phyloP scores from a whole-genome alignment of 2,113 vertebrate genomes.

The Menura novaehollandiae region DNA sequence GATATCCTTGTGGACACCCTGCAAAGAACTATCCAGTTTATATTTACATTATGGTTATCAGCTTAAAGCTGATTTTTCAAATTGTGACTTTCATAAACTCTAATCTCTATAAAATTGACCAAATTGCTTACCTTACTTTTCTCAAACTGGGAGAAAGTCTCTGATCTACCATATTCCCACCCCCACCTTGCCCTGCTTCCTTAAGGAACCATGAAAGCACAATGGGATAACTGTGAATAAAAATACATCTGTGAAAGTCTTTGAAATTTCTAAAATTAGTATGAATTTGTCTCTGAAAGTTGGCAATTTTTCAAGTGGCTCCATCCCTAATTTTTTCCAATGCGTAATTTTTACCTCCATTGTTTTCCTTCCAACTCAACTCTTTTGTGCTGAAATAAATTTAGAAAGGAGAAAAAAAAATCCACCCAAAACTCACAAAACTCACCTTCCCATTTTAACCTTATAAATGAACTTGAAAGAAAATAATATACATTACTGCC shows the following conservation, averaged over 20 bases:
- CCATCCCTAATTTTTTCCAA: background rate
- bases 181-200: background rate
- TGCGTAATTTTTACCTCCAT: background rate
- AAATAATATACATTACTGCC: slow-evolving; percentile 39
- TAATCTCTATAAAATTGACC: background rate
- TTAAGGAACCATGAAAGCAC: background rate
- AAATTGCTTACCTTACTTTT: background rate
- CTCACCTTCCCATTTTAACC: slow-evolving; percentile 23
- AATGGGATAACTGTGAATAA: background rate
- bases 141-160: background rate
- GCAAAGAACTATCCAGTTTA: background rate
- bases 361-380: background rate
- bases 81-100: background rate
- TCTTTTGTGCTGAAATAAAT: slow-evolving; percentile 10
- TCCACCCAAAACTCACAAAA: background rate
- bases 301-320: background rate
- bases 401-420: background rate
- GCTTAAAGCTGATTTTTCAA: background rate
- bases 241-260: background rate
- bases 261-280: slow-evolving; percentile 6
- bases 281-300: background rate
- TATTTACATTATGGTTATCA: background rate
- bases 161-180: background rate
- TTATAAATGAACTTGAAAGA: slow-evolving; percentile 40
- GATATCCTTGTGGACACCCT: background rate